Evolutionary conservation across 2,797 vertebrate genomes (phyloP).

Genomic region (Heliangelus exortis): DNA sequence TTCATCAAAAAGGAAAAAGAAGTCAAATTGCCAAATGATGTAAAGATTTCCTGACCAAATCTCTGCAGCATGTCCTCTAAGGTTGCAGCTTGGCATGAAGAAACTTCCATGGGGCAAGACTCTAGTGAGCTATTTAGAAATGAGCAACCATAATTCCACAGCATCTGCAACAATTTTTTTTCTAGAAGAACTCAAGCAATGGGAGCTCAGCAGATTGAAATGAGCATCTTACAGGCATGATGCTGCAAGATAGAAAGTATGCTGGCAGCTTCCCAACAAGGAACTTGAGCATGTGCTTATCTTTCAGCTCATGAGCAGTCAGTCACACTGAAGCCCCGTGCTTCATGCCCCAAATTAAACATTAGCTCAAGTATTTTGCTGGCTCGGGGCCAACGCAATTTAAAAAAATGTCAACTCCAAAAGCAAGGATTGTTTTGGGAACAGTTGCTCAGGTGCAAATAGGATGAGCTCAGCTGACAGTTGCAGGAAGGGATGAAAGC

Average conservation of each 20-base stretch:
- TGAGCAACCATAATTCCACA: neutral
- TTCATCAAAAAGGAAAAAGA: neutral
- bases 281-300: conserved; percentile 60
- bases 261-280: conserved; percentile 10
- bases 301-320: neutral
- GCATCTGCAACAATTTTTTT: conserved; percentile 32
- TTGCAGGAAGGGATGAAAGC: neutral
- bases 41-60: neutral
- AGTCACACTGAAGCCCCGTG: conserved; percentile 12
- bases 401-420: conserved; percentile 7
- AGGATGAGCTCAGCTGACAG: neutral
- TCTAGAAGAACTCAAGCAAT: neutral
- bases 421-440: conserved; percentile 16
- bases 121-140: neutral
- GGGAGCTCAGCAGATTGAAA: conserved; percentile 2
- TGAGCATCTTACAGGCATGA: conserved; percentile 14
- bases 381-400: neutral
- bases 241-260: conserved; percentile 26
- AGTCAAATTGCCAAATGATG: neutral
- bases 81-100: neutral
- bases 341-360: conserved; percentile 35
- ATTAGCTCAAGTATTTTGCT: conserved; percentile 29
- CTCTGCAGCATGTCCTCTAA: neutral
- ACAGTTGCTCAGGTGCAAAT: neutral
- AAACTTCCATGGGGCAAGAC: neutral